A percentile compares a stretch with the other conserved stretches of the same genome.
These are phyloP conservation scores for Haplochromis burtoni DNA, from an alignment of 2,113 vertebrate genomes.

Conservation along the genomic window DNA sequence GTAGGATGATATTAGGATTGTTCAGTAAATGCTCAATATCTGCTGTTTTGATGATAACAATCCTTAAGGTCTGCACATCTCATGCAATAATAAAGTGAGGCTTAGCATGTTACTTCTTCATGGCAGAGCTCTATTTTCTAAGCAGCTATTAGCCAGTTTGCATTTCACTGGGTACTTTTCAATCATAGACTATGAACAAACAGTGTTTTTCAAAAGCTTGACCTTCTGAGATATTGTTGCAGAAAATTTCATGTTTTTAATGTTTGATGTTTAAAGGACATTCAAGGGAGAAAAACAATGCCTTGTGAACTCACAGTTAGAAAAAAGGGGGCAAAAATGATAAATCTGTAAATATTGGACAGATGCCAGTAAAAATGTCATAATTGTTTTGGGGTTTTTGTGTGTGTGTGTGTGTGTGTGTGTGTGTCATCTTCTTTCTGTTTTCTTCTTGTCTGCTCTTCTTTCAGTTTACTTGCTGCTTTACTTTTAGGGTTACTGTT, in stretches of 20 bases:
- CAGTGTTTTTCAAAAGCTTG: not conserved
- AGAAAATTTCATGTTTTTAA: not conserved
- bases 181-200: not conserved
- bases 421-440: not conserved
- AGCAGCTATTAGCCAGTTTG: not conserved
- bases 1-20: not conserved
- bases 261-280: not conserved
- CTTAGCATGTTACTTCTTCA: not conserved
- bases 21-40: not conserved
- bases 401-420: too few species aligned
- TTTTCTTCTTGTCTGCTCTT: not conserved
- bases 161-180: not conserved
- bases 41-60: not conserved
- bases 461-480: not conserved
- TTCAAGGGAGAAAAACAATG: not conserved
- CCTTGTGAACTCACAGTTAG: not conserved
- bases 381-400: rapidly evolving
- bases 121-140: not conserved
- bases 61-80: not conserved
- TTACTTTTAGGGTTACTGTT: not conserved
- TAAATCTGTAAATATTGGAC: not conserved
- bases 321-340: not conserved
- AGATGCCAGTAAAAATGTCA: not conserved
- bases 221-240: not conserved
- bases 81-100: not conserved